Evolutionary conservation across 2,113 vertebrate species (phyloP), one percentile per base, ranked within the genome.

Genomic region (Hydrolagus affinis): DNA sequence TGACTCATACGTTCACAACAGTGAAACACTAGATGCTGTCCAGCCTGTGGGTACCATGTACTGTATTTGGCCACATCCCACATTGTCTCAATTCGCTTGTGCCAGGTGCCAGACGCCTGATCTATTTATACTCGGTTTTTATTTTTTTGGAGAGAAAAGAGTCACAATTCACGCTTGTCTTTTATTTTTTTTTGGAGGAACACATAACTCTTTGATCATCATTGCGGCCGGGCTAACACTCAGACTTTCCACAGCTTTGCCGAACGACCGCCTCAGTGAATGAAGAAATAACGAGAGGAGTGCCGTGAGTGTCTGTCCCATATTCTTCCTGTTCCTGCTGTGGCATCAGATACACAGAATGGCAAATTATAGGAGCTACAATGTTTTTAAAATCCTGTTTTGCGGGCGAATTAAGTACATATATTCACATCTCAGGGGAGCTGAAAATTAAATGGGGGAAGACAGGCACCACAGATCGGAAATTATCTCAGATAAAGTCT

Each of bases 231-330:
- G n/a, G n/a, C 44, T 44, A 6, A 44, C 44, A 3, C 44, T 44
- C 44, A 44, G 44, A 80, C 60, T 83, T 83, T 66, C 21, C 60
- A 19, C 25, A 62, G 17, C 19, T 83, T 83, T 83, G 17, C 75
- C 57, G 57, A 77, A 59, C 9, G 12, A 19, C 3, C 10, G 9
- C 23, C 62, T 30, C 60, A 19, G 62, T 30, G 25, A 66, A 21
- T 83, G 25, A 83, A 68, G 62, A 83, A 83, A 32, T 64, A 32
- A 17, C 32, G 62, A 30, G 14, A 21, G 11, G 17, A 17, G 17
- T 8, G 19, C 8, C 3, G 8, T 11, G 66, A 30, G 17, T 83
- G 25, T 17, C 30, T 15, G 17, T 17, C 66, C 32, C 25, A 64
- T 17, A 66, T 30, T 32, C 60, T 83, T 68, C 62, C 78, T 3